phyloP scores from a whole-genome alignment of 1,140 invertebrate genomes.

The Orchestia grillus region DNA sequence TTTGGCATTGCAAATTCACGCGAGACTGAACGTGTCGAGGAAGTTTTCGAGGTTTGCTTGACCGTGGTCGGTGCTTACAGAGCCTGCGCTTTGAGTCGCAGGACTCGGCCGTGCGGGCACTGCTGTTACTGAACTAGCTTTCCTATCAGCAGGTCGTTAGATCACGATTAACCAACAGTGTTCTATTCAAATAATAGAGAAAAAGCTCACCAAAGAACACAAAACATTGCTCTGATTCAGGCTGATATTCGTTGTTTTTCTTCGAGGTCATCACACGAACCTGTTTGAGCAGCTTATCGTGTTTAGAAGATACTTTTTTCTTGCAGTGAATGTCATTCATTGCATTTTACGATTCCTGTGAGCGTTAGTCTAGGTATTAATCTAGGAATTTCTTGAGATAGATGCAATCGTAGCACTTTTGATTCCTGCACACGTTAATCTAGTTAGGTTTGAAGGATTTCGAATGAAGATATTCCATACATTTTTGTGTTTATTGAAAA shows the following conservation, averaged over 20 bases:
- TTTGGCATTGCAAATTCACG: not conserved
- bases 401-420: no score
- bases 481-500: no score
- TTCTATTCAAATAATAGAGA: not conserved
- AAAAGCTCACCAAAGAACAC: not conserved
- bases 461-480: no score
- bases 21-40: not conserved
- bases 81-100: not conserved
- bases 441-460: no score
- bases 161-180: not conserved
- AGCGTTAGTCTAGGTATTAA: no score
- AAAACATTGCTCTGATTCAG: not conserved
- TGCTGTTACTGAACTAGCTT: not conserved
- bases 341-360: no score
- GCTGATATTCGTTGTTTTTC: not conserved
- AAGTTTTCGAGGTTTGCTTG: not conserved
- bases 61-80: not conserved
- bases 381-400: no score
- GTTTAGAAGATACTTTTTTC: not conserved
- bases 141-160: not conserved
- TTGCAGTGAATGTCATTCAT: no score
- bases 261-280: not conserved
- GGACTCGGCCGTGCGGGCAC: not conserved
- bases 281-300: not conserved
- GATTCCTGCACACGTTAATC: no score